Base-by-base conservation (phyloP, 2,113 vertebrate genomes). In the Sylvietta virens region DNA sequence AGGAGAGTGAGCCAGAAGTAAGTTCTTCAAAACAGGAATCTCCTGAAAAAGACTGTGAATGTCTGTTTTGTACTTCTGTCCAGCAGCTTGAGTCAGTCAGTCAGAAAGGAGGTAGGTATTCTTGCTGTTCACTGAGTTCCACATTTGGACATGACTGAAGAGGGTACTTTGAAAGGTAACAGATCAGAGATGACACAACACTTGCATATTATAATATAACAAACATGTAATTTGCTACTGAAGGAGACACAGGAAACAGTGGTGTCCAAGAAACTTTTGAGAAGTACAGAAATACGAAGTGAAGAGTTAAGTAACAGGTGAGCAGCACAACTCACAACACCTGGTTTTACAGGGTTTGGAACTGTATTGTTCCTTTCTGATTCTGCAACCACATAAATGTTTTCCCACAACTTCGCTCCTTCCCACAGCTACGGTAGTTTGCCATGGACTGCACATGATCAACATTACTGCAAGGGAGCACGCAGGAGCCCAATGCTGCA, bases 381-480 rank as follows among this genome's bases (percentile, higher is more conserved):
- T 81, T 74, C 69, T 50, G 61, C 24, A 74, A 86, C 22, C 45
- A 42, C 13, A 31, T 60, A 47, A 72, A 73, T 1, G 0, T n/a
- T 50, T 74, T 11, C 54, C 33, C 40, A 62, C 27, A 50, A 26
- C 13, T 57, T 56, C 47, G 21, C 24, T 66, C 23, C 13, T 47
- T 67, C 40, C 54, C 35, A 69, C 54, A 69, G 13, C 40, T 54
- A 24, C 22, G 17, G 22, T 37, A 69, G 61, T 62, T 81, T 86
- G 74, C 23, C 33, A 26, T 39, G 61, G 81, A 50, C 40, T 81
- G 40, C 19, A 35, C 10, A 16, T 10, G 12, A 61, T 31, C 15
- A 42, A 28, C 5, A 17, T 9, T 37, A 67, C 31, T 48, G 37
- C 0, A 0, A 85, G 33, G 0, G 4, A 90, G 62, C 1, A 12